Percentiles rank a stretch among this genome's conserved stretches.
Evolutionary conservation across 1,140 invertebrate genomes (phyloP).

Genomic region (Musca vetustissima): DNA sequence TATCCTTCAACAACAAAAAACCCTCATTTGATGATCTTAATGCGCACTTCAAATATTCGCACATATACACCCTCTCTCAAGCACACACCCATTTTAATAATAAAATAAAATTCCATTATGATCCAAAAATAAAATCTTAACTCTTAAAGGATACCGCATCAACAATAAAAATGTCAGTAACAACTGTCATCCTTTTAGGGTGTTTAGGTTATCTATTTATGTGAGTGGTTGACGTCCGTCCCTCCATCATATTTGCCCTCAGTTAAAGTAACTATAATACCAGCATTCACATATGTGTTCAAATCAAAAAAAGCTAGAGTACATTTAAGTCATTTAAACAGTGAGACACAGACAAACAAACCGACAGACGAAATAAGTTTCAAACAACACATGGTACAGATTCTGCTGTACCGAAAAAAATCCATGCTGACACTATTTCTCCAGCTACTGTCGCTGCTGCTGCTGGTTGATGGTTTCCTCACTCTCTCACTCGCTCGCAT

Average conservation of each 20-base stretch:
- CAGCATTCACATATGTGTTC: no score
- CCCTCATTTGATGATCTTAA: not conserved
- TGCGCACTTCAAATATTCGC: not conserved
- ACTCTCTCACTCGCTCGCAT: not conserved
- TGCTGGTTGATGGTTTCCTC: not conserved
- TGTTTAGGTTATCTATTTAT: conserved; percentile 18
- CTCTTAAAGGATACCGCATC: conserved; percentile 30
- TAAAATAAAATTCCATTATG: conserved; percentile 6
- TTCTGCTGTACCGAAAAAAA: no score
- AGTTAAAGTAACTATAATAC: no score
- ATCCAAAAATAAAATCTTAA: conserved; percentile 23
- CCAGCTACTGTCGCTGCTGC: conserved; percentile 1
- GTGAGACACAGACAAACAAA: no score
- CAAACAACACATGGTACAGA: no score
- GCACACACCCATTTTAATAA: not conserved
- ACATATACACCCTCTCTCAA: no score
- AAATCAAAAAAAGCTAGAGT: no score
- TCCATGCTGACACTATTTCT: not conserved
- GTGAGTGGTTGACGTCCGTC: not conserved
- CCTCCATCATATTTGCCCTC: no score
- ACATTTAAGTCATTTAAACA: no score
- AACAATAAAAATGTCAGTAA: conserved; percentile 53
- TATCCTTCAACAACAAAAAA: no score
- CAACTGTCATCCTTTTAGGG: conserved; percentile 38
- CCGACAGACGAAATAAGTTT: no score